Evolutionary conservation across 2,113 vertebrate genomes (phyloP).

Genomic region (Stercorarius parasiticus): DNA sequence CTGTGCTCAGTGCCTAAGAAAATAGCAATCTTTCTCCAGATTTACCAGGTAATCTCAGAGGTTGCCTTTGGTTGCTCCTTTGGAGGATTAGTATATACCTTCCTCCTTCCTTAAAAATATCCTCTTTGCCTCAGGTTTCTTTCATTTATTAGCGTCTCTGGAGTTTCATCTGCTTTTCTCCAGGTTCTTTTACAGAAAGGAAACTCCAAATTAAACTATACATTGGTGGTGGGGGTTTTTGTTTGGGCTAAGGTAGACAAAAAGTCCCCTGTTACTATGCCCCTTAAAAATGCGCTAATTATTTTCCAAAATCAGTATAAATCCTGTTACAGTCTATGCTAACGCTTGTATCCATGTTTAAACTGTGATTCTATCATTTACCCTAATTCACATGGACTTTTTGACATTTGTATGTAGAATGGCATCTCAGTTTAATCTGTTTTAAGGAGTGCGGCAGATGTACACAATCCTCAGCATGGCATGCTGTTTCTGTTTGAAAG

Average conservation of each 20-base stretch:
- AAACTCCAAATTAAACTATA: neutral
- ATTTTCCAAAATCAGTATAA: neutral
- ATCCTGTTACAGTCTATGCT: neutral
- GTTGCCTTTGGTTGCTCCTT: neutral
- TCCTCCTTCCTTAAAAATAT: neutral
- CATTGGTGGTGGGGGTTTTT: accelerated
- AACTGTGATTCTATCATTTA: neutral
- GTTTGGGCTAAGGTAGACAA: neutral
- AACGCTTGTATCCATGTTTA: neutral
- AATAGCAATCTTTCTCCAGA: neutral
- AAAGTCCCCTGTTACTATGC: neutral
- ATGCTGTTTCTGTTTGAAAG: neutral
- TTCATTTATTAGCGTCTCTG: neutral
- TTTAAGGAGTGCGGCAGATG: neutral
- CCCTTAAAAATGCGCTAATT: neutral
- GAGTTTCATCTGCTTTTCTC: neutral
- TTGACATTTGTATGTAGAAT: neutral
- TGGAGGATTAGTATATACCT: neutral
- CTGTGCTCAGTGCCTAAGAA: neutral
- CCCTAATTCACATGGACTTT: neutral
- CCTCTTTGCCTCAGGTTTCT: neutral
- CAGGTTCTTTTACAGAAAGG: neutral
- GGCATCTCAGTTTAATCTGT: neutral
- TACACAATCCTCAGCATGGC: neutral
- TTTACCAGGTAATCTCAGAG: neutral